Percentiles rank a stretch among this genome's conserved stretches.
Conservation (phyloP, 2,113 vertebrate genomes). For the Albula goreensis region DNA sequence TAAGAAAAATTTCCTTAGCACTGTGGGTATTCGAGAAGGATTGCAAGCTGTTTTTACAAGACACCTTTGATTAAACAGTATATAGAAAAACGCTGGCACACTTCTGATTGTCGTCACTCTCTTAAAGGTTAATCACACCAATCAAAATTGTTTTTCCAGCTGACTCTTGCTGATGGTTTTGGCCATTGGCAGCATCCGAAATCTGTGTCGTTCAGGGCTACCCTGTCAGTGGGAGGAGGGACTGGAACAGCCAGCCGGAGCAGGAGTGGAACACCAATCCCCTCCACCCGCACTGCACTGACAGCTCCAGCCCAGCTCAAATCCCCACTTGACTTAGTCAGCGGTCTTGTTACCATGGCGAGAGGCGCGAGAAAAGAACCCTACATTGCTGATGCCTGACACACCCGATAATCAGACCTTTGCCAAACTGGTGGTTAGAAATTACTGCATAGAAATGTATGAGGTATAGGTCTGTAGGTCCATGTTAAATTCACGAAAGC, state of each 20-base stretch:
- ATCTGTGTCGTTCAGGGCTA: background rate
- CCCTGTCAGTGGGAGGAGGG: background rate
- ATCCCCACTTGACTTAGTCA: slow-evolving; percentile 5
- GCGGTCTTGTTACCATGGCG: slow-evolving; percentile 15
- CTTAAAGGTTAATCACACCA: no score
- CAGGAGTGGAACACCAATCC: background rate
- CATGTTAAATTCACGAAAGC: background rate
- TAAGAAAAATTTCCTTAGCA: no score
- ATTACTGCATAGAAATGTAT: background rate
- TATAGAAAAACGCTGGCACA: background rate
- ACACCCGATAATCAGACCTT: background rate
- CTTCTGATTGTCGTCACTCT: background rate
- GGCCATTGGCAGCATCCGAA: background rate
- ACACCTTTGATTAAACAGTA: background rate
- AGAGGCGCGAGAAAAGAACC: background rate
- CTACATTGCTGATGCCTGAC: background rate
- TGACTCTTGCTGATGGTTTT: no score
- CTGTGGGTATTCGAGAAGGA: background rate
- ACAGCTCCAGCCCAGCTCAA: no score
- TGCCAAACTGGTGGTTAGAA: background rate
- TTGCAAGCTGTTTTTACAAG: background rate
- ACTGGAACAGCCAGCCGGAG: background rate
- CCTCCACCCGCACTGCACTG: background rate
- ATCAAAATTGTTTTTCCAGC: no score
- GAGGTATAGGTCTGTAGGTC: background rate